Conservation (phyloP, 2,888 invertebrate genomes). For the Drosophila mimica region DNA sequence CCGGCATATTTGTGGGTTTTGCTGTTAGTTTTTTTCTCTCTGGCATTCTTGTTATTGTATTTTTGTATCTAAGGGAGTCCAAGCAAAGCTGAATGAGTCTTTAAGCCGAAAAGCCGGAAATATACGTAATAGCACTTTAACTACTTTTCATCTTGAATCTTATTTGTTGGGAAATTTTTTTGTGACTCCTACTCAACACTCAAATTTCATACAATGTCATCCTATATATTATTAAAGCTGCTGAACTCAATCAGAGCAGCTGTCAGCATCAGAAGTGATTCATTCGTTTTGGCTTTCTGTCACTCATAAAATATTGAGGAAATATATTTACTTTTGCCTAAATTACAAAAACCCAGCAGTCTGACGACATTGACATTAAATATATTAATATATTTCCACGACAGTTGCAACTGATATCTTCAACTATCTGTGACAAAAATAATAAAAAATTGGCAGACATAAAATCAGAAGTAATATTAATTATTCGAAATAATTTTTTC, state of each 20-base stretch:
- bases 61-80: constrained; percentile 12
- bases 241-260: constrained; percentile 39
- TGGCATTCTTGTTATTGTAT: background rate
- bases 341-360: background rate
- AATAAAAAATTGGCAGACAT: background rate
- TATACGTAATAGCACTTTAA: constrained; percentile 21
- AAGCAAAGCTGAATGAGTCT: constrained; percentile 15
- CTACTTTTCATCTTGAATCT: constrained; percentile 8
- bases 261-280: constrained; percentile 34
- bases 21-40: constrained; percentile 7
- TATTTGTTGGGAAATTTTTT: background rate
- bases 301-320: constrained; percentile 2
- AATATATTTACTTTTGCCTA: background rate
- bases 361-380: background rate
- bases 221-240: constrained; percentile 15
- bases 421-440: background rate
- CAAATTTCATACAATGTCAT: constrained; percentile 9
- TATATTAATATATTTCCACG: background rate
- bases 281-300: constrained; percentile 39
- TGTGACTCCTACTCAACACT: constrained; percentile 4
- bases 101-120: constrained; percentile 25
- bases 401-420: background rate
- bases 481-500: background rate
- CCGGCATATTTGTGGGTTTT: constrained; percentile 48
- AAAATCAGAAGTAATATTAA: background rate